Evolutionary conservation across 2,888 invertebrate genomes (phyloP), one percentile per base, ranked within the genome.

Genomic region (Drosophila nr. medialis): DNA sequence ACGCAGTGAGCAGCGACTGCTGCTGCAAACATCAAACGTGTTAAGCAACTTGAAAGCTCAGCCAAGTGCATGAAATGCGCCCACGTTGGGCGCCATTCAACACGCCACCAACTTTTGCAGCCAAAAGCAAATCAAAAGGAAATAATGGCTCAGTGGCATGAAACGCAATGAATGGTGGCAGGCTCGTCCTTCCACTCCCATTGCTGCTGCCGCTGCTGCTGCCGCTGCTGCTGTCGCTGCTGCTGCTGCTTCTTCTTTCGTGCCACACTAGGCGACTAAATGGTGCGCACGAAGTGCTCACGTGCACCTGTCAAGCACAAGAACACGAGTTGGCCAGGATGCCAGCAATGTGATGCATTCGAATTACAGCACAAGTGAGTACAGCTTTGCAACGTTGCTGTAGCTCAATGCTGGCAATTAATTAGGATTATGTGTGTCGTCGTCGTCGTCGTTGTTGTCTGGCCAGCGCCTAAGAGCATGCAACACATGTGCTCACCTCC

Each of bases 371-470:
- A 51, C 62, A 67, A 64, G 70, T 75, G 67, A 75, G 61, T 60
- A 67, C 58, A 63, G 79, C 79, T 79, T 68, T 64, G 73, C 71
- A 42, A 27, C 13, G 54, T 27, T 38, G 65, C 45, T 55, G 58
- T 60, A 55, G 64, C 64, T 72, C 67, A 75, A 81, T 75, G 86
- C 83, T 77, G 80, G 86, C 91, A 88, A 89, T 89, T 88, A 90
- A 90, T 89, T 89, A 86, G 84, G 86, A 90, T 89, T 89, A 89
- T 89, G 89, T 83, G 80, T 89, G 89, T 80, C 83, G 78, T 79
- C 48, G 54, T 61, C 30, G 21, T 15, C 24, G 21, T 74, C 30
- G 54, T 30, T 6, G n/a, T 55, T 56, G 66, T 70, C 84, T 85
- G 85, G 75, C 72, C 74, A 75, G 66, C 66, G 78, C 72, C 86